phyloP scores from a whole-genome alignment of 1,140 invertebrate species.

The Drosophila equinoxialis region DNA sequence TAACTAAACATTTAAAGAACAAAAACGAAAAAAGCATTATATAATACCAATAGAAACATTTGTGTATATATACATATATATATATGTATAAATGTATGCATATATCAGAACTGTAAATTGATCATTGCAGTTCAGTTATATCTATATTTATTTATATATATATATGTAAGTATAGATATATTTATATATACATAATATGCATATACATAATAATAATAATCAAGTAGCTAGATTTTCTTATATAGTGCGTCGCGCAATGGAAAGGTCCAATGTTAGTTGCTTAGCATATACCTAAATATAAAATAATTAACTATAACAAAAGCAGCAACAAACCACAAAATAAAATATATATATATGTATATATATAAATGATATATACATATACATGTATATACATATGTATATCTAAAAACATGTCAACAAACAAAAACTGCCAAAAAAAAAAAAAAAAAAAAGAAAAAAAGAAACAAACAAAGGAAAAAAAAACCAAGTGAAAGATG shows the following conservation, averaged over 20 bases:
- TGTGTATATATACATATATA: slow-evolving; percentile 22
- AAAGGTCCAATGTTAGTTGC: slow-evolving; percentile 81
- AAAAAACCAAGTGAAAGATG: slow-evolving; percentile 13
- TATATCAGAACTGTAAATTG: slow-evolving; percentile 20
- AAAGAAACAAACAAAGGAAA: slow-evolving; percentile 58
- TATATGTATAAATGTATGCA: slow-evolving; percentile 19
- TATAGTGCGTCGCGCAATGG: slow-evolving; percentile 81
- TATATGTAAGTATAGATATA: slow-evolving; percentile 37
- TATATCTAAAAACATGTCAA: slow-evolving; percentile 53
- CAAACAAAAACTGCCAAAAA: slow-evolving; percentile 78
- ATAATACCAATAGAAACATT: slow-evolving; percentile 4
- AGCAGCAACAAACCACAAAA: slow-evolving; percentile 43
- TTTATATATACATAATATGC: slow-evolving; percentile 31
- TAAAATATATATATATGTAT: slow-evolving; percentile 38
- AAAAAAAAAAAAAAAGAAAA: slow-evolving; percentile 36
- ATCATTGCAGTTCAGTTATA: slow-evolving; percentile 38
- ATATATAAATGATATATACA: slow-evolving; percentile 32
- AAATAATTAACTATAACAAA: slow-evolving; percentile 37
- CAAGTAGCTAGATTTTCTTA: slow-evolving; percentile 80
- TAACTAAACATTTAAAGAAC: slow-evolving; percentile 32
- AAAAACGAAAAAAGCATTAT: background rate
- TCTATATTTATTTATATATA: slow-evolving; percentile 29
- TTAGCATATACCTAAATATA: slow-evolving; percentile 73
- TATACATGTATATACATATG: slow-evolving; percentile 34
- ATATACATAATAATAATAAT: slow-evolving; percentile 61